Conservation (phyloP, 2,888 invertebrate genomes). For the Drosophila barbarae region DNA sequence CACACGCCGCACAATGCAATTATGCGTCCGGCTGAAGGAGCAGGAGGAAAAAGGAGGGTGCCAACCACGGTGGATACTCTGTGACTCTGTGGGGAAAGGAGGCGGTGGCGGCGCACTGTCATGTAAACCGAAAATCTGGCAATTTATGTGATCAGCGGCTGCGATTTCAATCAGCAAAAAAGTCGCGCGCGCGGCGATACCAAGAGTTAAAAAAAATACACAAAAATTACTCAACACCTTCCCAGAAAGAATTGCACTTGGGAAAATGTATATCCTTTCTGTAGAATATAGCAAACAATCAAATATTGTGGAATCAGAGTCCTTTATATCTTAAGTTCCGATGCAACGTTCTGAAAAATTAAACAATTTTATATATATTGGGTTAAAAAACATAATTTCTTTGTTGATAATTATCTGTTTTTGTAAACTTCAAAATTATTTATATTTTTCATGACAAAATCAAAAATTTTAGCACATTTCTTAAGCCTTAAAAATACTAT, state of each 20-base stretch:
- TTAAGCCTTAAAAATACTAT: not conserved
- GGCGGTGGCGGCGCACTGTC: constrained; percentile 40
- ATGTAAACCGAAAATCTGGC: constrained; percentile 72
- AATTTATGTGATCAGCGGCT: constrained; percentile 77
- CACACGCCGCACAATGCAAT: constrained; percentile 75
- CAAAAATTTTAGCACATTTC: not conserved
- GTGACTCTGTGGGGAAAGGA: not conserved
- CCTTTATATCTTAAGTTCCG: not conserved
- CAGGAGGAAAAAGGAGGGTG: not conserved
- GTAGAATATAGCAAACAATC: accelerated
- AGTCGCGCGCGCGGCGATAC: constrained; percentile 16
- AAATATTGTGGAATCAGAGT: not conserved
- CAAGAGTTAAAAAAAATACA: constrained; percentile 6
- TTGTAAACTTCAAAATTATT: accelerated
- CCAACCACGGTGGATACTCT: not conserved
- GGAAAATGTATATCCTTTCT: not conserved
- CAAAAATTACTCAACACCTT: constrained; percentile 76
- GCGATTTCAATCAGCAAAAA: constrained; percentile 73
- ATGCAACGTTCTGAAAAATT: not conserved
- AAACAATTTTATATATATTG: not conserved
- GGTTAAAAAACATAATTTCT: not conserved
- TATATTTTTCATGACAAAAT: not conserved
- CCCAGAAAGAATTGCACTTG: constrained; percentile 18
- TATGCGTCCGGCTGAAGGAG: constrained; percentile 54
- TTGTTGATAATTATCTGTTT: not conserved